These are phyloP conservation scores for Eucriotettix oculatus DNA, from an alignment of 2,888 invertebrate species.

Conservation along the genomic window DNA sequence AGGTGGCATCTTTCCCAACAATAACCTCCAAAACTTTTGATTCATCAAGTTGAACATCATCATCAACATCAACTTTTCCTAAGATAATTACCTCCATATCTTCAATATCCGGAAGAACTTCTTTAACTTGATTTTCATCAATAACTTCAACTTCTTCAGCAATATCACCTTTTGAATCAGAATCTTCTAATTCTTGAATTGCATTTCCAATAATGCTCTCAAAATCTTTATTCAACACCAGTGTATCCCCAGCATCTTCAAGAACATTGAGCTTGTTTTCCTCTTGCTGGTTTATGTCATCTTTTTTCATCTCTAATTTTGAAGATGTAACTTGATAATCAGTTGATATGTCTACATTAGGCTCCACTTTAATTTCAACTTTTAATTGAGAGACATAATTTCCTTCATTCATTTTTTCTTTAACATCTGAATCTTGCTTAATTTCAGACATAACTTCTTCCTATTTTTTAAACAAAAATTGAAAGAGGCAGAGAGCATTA, in stretches of 20 bases:
- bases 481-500: too few species aligned
- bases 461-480: too few species aligned
- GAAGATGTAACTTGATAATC: neutral
- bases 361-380: neutral
- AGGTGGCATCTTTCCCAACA: neutral
- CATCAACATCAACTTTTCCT: constrained; percentile 1
- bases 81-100: constrained; percentile 6
- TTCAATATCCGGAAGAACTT: neutral
- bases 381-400: neutral
- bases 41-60: neutral
- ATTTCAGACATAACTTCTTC: neutral
- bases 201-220: neutral
- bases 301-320: neutral
- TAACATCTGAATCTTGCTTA: neutral
- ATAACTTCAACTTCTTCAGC: neutral
- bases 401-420: neutral
- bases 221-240: neutral
- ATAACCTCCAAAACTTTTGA: neutral
- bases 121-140: neutral
- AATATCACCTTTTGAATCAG: neutral
- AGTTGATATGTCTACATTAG: neutral
- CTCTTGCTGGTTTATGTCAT: neutral
- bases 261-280: neutral
- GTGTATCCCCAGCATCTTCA: neutral
- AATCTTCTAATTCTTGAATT: neutral